phyloP scores from a whole-genome alignment of 2,888 invertebrate genomes.

The Brachycybe producta region DNA sequence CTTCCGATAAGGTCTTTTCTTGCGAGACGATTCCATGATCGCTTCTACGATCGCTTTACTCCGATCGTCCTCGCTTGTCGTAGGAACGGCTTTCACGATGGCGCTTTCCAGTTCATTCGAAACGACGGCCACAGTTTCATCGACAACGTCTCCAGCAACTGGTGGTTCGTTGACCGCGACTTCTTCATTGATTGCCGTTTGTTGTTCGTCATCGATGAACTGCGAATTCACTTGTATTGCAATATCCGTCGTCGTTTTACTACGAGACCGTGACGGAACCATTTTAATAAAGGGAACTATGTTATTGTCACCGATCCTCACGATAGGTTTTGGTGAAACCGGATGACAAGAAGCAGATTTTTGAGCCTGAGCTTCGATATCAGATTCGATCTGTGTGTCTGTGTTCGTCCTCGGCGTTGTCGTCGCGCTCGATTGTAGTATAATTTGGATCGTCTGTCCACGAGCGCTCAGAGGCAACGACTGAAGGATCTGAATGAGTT shows the following conservation, averaged over 20 bases:
- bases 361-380: too few species aligned
- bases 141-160: too few species aligned
- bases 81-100: not conserved
- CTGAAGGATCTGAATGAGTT: conserved; percentile 18
- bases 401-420: not conserved
- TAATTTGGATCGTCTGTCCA: conserved; percentile 19
- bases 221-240: conserved; percentile 14
- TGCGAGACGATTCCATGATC: not conserved
- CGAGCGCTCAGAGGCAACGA: conserved; percentile 14
- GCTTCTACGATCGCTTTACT: not conserved
- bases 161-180: too few species aligned
- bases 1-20: not conserved
- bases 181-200: too few species aligned
- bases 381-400: too few species aligned
- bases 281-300: too few species aligned
- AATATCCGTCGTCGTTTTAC: conserved; percentile 13
- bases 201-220: not conserved
- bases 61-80: not conserved
- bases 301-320: too few species aligned
- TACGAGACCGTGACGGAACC: not conserved
- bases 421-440: conserved; percentile 13
- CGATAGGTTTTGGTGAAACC: too few species aligned
- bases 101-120: not conserved
- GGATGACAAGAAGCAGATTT: too few species aligned
- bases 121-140: too few species aligned